Evolutionary conservation across 2,113 vertebrate genomes (phyloP).

Genomic region (Pachyramphus minor): DNA sequence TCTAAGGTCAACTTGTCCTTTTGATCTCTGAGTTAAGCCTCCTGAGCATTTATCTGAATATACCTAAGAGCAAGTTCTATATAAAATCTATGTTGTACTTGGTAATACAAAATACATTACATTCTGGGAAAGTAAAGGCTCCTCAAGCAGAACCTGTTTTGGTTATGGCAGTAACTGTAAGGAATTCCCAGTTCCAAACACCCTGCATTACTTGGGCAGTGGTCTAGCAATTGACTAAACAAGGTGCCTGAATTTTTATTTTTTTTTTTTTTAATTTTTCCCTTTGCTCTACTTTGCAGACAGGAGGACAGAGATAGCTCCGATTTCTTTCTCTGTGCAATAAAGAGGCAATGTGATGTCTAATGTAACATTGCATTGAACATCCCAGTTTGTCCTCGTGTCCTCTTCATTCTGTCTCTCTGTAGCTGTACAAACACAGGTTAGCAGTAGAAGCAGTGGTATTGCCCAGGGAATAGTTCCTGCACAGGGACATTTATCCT

Average conservation of each 20-base stretch:
- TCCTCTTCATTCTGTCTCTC: background rate
- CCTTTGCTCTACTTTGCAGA: background rate
- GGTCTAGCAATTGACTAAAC: background rate
- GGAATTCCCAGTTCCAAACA: background rate
- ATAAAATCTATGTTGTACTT: background rate
- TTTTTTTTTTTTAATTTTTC: background rate
- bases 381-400: background rate
- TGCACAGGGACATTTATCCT: background rate
- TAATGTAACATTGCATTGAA: background rate
- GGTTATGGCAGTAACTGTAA: background rate
- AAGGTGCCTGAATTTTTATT: background rate
- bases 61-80: background rate
- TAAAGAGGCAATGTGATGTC: background rate
- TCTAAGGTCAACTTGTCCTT: background rate
- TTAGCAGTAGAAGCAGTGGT: background rate
- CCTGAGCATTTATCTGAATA: background rate
- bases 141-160: background rate
- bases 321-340: background rate
- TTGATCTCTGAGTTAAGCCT: background rate
- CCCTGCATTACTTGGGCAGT: background rate
- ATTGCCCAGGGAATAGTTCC: background rate
- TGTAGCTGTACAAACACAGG: background rate
- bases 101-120: background rate
- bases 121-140: background rate
- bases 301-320: background rate